These are phyloP conservation scores for Agrochola litura DNA, from an alignment of 2,888 invertebrate genomes.

Conservation along the genomic window DNA sequence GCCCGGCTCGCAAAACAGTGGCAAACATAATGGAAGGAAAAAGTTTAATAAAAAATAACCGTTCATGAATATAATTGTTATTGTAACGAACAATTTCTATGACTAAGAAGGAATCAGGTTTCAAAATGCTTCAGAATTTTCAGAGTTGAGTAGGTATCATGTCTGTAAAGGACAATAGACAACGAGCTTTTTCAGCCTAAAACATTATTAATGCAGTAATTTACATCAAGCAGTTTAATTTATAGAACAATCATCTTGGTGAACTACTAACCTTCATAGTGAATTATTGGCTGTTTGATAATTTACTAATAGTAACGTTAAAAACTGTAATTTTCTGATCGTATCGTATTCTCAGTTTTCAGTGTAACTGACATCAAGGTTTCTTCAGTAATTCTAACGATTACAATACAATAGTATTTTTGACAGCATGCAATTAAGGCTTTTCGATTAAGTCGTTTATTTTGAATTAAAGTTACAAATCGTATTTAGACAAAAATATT, in stretches of 20 bases:
- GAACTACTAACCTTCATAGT: not conserved
- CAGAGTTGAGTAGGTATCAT: not conserved
- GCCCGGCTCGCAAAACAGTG: slow-evolving; percentile 7
- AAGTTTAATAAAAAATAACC: slow-evolving; percentile 2
- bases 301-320: not conserved
- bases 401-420: slow-evolving; percentile 20
- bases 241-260: not conserved
- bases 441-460: slow-evolving; percentile 4
- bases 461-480: slow-evolving; percentile 5
- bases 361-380: slow-evolving; percentile 30
- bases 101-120: not conserved
- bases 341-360: slow-evolving; percentile 13
- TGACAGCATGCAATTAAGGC: slow-evolving; percentile 17
- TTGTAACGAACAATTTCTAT: slow-evolving; percentile 2
- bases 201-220: not conserved
- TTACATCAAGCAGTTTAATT: not conserved
- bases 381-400: slow-evolving; percentile 5
- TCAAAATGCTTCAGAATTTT: not conserved
- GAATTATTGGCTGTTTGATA: not conserved
- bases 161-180: not conserved
- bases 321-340: slow-evolving; percentile 6
- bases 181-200: not conserved
- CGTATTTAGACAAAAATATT: not conserved
- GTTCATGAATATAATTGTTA: not conserved
- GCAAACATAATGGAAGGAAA: slow-evolving; percentile 16